Evolutionary conservation across 2,113 vertebrate genomes (phyloP).

Genomic region (Lynx canadensis): DNA sequence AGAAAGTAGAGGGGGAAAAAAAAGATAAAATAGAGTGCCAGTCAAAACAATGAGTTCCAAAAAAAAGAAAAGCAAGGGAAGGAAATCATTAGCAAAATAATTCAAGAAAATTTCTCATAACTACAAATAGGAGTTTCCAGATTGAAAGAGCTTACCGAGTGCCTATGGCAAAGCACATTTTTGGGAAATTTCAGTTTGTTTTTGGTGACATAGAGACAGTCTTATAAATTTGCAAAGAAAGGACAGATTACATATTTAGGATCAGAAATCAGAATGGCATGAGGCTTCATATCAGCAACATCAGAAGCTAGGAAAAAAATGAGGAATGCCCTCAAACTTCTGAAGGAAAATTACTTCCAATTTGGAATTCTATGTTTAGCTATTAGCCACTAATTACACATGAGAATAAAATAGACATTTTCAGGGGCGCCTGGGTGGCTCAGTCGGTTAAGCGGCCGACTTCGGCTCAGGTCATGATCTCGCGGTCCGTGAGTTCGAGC

Average conservation of each 20-base stretch:
- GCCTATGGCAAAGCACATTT: background rate
- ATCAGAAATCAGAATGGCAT: background rate
- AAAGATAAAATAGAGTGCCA: background rate
- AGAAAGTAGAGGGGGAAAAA: background rate
- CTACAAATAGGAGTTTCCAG: background rate
- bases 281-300: background rate
- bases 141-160: background rate
- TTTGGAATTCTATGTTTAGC: background rate
- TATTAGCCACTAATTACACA: background rate
- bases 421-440: background rate
- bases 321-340: background rate
- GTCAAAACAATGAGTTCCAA: background rate
- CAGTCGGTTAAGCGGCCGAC: no score
- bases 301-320: constrained; percentile 24
- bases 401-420: background rate
- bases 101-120: background rate
- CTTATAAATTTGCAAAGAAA: background rate
- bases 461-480: no score
- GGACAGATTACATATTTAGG: background rate
- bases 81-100: constrained; percentile 24
- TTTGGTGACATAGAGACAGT: background rate
- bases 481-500: no score
- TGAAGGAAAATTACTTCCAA: background rate
- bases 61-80: background rate
- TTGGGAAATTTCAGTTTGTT: background rate